phyloP scores from a whole-genome alignment of 2,113 vertebrate species.

The Myiagra hebetior region DNA sequence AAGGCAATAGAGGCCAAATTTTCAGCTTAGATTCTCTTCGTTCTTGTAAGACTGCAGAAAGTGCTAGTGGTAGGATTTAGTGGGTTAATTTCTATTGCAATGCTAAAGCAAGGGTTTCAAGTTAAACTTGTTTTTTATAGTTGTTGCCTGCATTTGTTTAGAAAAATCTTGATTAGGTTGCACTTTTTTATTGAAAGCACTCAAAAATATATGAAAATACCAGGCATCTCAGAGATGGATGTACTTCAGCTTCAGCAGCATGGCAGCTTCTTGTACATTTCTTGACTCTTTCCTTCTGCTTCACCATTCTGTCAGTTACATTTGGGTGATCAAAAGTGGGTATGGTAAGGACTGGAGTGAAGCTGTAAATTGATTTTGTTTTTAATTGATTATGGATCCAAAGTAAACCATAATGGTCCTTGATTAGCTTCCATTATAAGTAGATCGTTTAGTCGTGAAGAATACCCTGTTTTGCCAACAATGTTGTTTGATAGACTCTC shows the following conservation, averaged over 20 bases:
- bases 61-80: background rate
- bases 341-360: background rate
- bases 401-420: background rate
- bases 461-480: background rate
- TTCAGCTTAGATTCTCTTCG: background rate
- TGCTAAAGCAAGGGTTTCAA: background rate
- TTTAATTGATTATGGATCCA: background rate
- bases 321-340: background rate
- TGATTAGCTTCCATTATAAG: background rate
- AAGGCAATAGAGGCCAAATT: background rate
- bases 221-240: background rate
- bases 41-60: background rate
- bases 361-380: background rate
- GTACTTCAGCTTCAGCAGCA: background rate
- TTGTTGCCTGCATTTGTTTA: background rate
- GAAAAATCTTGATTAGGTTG: background rate
- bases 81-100: background rate
- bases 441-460: background rate
- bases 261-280: background rate
- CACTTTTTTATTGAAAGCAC: background rate
- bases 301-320: background rate
- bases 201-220: background rate
- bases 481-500: background rate
- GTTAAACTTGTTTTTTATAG: background rate
- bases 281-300: background rate